Evolutionary conservation across 2,888 invertebrate species (phyloP), one percentile per base, ranked within the genome.

Genomic region (Aphidius colemani): DNA sequence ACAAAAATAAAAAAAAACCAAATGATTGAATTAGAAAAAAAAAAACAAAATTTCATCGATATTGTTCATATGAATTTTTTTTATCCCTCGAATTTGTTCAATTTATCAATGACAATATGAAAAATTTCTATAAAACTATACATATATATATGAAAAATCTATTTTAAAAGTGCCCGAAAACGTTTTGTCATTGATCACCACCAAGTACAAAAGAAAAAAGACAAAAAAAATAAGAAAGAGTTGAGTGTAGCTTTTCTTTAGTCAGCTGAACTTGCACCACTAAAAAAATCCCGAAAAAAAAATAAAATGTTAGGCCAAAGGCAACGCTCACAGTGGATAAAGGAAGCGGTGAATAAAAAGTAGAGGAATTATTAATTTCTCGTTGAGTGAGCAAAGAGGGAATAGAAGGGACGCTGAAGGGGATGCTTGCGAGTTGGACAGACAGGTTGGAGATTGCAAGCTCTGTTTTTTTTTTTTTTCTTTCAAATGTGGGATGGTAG

Each of bases 341-440:
- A 59, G 53, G 66, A 65, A 66, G 63, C 59, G 64, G 59, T 59
- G 63, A 64, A 59, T 65, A 65, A 65, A 58, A 65, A 65, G 53
- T 48, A 50, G 60, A 69, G 66, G 68, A 71, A 70, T 69, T 68
- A 68, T 66, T 69, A 71, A 71, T 69, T 67, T 69, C 66, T 67
- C 46, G 18, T 43, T 3, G 53, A 51, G 59, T 51, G 56, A 61
- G 67, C 59, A 62, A 62, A 43, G 56, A 49, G 55, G 57, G 64
- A 44, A 39, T 57, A 49, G 56, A 57, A 63, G 48, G 61, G 58
- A 56, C 45, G 30, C 30, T 30, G 13, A 53, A 51, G 45, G 30
- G 50, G 43, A 48, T 55, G 13, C 11, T 30, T 5, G 30, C 30
- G 30, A 30, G 30, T 30, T 40, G 43, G 46, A 59, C 51, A 50